Base-by-base conservation (phyloP, 2,797 vertebrate genomes). In the Champsocephalus gunnari region DNA sequence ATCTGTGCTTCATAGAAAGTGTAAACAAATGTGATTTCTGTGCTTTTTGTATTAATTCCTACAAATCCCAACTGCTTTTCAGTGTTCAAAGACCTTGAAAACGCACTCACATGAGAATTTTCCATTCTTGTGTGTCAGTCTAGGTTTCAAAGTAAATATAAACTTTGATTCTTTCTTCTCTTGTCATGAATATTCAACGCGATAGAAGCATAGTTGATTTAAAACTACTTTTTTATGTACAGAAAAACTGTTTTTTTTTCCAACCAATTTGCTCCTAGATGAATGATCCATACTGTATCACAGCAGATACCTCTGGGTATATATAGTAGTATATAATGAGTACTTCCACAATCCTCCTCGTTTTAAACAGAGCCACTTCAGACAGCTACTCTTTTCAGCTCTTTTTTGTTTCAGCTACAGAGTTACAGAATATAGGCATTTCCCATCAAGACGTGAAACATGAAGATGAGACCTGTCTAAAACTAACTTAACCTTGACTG, bases 401-500 rank as follows among this genome's bases (percentile, higher is more conserved):
- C 16, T 34, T 61, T 38, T 47, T 60, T 34, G 32, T 45, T 16
- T 12, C 51, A 44, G 0, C 47, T 51, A 24, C 49, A 51, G 32
- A 63, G 14, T 60, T 32, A 55, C 50, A 59, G 47, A 17, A 71
- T 32, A 28, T 32, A 59, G 21, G 38, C 3, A 50, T 17, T 60
- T 62, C 62, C n/a, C 48, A 69, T 80, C 73, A 70, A 66, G 48
- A 78, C 32, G 32, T 50, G 53, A 79, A 80, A 77, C 44, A 65
- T 54, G 49, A 61, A 64, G 65, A 71, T 9, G 67, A 77, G 59
- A 57, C 67, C 71, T 65, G 60, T 83, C 79, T 61, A 45, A 85
- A 87, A 80, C 54, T 45, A 72, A 79, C 71, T 69, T 34, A 44
- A 82, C 60, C 61, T 73, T 61, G 66, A 85, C 66, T 61, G 54